Percentiles rank a stretch among this genome's conserved stretches.
Evolutionary conservation across 2,797 vertebrate species (phyloP).

Genomic region (Anabas testudineus): DNA sequence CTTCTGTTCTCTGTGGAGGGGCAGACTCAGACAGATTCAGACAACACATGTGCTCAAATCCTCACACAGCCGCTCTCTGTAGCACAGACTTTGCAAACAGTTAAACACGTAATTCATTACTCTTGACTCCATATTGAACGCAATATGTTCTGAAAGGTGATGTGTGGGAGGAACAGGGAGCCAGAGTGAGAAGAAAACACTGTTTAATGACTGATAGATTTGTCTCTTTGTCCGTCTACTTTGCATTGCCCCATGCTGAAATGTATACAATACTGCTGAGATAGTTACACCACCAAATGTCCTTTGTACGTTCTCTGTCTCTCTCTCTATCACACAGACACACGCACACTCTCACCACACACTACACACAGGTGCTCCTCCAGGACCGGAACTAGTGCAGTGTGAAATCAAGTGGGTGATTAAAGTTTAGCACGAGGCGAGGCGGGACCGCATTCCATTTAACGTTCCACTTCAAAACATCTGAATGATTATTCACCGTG

Average conservation of each 20-base stretch:
- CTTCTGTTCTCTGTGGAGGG: conserved; percentile 28
- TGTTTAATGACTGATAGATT: conserved; percentile 19
- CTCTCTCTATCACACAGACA: neutral
- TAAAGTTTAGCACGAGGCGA: conserved; percentile 68
- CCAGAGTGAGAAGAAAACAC: conserved; percentile 20
- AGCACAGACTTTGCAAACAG: conserved; percentile 56
- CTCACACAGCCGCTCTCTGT: conserved; percentile 4
- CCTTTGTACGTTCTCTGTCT: neutral
- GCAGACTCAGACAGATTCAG: conserved; percentile 13
- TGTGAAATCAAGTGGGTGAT: conserved; percentile 81
- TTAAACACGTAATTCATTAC: conserved; percentile 66
- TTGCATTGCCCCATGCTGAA: conserved; percentile 25
- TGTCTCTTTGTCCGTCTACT: conserved; percentile 15
- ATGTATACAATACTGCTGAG: conserved; percentile 7
- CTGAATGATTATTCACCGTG: conserved; percentile 56
- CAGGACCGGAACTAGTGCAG: conserved; percentile 60
- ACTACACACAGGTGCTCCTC: conserved; percentile 48
- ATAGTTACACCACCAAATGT: conserved; percentile 16
- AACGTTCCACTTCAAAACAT: conserved; percentile 67
- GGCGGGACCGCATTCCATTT: conserved; percentile 62
- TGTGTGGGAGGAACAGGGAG: conserved; percentile 9
- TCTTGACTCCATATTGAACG: conserved; percentile 35
- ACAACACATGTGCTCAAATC: neutral
- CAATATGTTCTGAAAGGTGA: conserved; percentile 21
- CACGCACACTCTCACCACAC: conserved; percentile 4